Evolutionary conservation across 2,888 invertebrate genomes (phyloP), one percentile per base, ranked within the genome.

Genomic region (Ethmia dodecea): DNA sequence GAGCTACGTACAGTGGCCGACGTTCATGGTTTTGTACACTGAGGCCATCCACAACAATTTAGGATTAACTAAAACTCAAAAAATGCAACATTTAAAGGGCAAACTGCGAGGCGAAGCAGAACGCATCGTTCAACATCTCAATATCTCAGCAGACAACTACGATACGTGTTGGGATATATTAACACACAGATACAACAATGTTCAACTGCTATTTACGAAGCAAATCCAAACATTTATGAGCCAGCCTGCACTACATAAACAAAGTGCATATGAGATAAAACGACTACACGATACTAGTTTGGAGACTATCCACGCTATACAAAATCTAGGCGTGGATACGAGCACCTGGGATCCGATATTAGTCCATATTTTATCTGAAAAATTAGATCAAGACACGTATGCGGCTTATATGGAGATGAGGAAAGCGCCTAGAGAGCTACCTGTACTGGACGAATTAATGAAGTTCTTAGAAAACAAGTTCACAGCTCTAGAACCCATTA

Each of bases 331-430:
- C 2, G 18, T 47, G 1, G 37, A 42, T 15, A 42, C 38, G 2
- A 15, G 20, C 3, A 36, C 43, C 1, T 49, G 45, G 47, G 47
- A 45, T 14, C 47, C 49, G 1, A 8, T 49, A 2, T 5, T 49
- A 1, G 43, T 45, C 0, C 43, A 49, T 29, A 10, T 45, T 5
- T 10, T 47, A 10, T 14, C 31, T 6, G 33, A 39, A 28, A 49
- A 49, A 28, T 25, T 49, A n/a, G 45, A 49, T 25, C 5, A 20
- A 3, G 36, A 37, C 5, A 45, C 40, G 1, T 38, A 43, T 12
- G 27, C 16, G 2, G 39, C 38, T 5, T 47, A 49, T 15, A 40
- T 37, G 22, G 40, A 42, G 5, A 25, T 30, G 1, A 13, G 27
- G 5, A 30, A 30, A n/a, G 13, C 30, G 9, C 35, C 35, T 1